Base-by-base conservation (phyloP, 2,888 invertebrate genomes). In the Molorchus minor region DNA sequence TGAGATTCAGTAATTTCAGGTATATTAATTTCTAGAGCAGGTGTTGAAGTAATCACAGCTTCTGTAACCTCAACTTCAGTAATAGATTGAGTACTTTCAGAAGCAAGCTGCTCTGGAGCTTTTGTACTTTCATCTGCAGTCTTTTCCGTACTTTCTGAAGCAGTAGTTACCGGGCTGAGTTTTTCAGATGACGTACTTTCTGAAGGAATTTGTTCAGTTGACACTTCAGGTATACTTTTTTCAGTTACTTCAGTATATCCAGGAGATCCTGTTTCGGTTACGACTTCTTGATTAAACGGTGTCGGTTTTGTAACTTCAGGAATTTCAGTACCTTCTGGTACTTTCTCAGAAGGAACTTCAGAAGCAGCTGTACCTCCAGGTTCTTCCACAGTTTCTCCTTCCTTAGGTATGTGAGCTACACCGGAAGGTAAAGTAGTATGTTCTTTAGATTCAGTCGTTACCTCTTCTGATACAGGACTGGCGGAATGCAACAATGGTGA, bases 281-380 rank as follows among this genome's bases (percentile, higher is more conserved):
- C 51, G 17, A 52, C 46, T 43, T 64, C 47, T 56, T 54, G 61
- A 41, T 62, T 15, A 46, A 44, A 13, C 49, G 45, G 55, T 3
- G 33, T 53, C 17, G 56, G 19, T 41, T 13, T 46, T 25, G 49
- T 38, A 10, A 21, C 25, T 46, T 29, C 12, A 55, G 58, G 51
- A 43, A 52, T 5, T 36, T 54, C 44, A 13, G 58, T 30, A 41
- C 44, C 51, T 35, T 58, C 60, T 19, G 62, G 29, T 13, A 56
- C 43, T 41, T 46, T 61, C 12, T 33, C 15, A n/a, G 12, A n/a
- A n/a, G n/a, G n/a, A n/a, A n/a, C n/a, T n/a, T n/a, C n/a, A n/a
- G n/a, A n/a, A n/a, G n/a, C n/a, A n/a, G 17, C 38, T 10, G 36
- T 19, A 40, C 20, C 41, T 44, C 53, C 56, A 52, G 55, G 10